Evolutionary conservation across 1,140 invertebrate genomes (phyloP).

Genomic region (Anoplophora glabripennis): DNA sequence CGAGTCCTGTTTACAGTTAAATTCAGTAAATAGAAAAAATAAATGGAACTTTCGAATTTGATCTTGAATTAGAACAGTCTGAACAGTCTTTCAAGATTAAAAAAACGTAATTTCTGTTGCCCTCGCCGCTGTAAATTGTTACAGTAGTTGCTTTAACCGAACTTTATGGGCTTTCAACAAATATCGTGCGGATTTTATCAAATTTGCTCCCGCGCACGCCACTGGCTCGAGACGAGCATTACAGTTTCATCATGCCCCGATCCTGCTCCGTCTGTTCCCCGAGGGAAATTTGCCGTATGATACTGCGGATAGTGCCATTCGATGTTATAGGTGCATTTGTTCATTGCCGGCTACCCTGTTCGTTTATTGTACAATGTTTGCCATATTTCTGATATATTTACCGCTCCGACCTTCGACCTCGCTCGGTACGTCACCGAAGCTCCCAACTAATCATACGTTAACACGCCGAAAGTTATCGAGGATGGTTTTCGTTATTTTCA

Average conservation of each 20-base stretch:
- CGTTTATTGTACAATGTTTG: too few species aligned
- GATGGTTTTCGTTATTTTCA: too few species aligned
- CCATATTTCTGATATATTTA: background rate
- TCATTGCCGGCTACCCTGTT: slow-evolving; percentile 22
- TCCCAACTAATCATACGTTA: background rate
- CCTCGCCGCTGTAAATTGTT: too few species aligned
- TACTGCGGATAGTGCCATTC: slow-evolving; percentile 40
- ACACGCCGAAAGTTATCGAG: too few species aligned
- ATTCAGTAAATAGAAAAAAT: too few species aligned
- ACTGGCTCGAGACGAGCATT: slow-evolving; percentile 17
- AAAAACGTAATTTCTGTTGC: background rate
- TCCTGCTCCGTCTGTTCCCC: slow-evolving; percentile 28
- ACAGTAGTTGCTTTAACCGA: too few species aligned
- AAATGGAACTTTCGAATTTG: too few species aligned
- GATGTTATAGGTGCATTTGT: slow-evolving; percentile 38
- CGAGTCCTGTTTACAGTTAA: too few species aligned
- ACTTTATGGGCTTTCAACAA: too few species aligned
- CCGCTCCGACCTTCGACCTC: background rate
- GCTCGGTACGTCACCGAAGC: background rate
- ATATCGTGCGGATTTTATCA: too few species aligned
- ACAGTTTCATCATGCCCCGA: slow-evolving; percentile 32
- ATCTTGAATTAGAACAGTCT: too few species aligned
- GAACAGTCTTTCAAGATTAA: too few species aligned
- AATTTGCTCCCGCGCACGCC: background rate
- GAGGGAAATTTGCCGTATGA: slow-evolving; percentile 42